Evolutionary conservation across 2,888 invertebrate genomes (phyloP), one percentile per base, ranked within the genome.

Genomic region (Meghimatium bilineatum): DNA sequence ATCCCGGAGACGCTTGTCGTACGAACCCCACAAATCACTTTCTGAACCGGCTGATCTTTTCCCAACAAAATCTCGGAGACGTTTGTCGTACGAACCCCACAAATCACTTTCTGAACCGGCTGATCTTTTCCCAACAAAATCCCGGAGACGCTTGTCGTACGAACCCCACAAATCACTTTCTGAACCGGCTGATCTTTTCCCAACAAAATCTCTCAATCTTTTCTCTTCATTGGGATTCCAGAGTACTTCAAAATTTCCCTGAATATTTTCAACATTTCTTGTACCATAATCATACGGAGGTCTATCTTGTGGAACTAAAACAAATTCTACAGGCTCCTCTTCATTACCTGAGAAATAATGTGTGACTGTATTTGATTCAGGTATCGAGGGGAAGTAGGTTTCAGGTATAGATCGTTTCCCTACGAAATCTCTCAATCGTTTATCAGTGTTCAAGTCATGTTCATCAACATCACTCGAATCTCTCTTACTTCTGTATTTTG

Each of bases 51-150:
- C 44, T 44, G 44, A 44, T 44, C 44, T 44, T 12, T 44, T 44
- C 44, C 44, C 44, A 44, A 44, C 44, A 44, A 44, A 44, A 12
- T 44, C 44, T 44, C 44, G 52, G 0, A 86, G 76, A 20, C 86
- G 78, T 52, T 86, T 86, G 71, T 86, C 3, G 44, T 12, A 76
- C 71, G n/a, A 36, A 44, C 26, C 66, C 20, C 6, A 3, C 56
- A 3, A 56, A 17, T 56, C 23, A 56, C 3, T 17, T 12, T 56
- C 56, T 3, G 20, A 14, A 23, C 17, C n/a, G n/a, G n/a, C 12
- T 44, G 44, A 44, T 44, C 44, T 44, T 12, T 44, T 44, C 44
- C 44, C 44, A 44, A 44, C 78, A 78, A 86, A 86, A n/a, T 84
- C 82, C 29, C 86, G 72, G 0, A 83, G 49, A 10, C 84, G 23